These are phyloP conservation scores for Kobus ellipsiprymnus DNA, from an alignment of 2,113 vertebrate genomes.

Conservation along the genomic window DNA sequence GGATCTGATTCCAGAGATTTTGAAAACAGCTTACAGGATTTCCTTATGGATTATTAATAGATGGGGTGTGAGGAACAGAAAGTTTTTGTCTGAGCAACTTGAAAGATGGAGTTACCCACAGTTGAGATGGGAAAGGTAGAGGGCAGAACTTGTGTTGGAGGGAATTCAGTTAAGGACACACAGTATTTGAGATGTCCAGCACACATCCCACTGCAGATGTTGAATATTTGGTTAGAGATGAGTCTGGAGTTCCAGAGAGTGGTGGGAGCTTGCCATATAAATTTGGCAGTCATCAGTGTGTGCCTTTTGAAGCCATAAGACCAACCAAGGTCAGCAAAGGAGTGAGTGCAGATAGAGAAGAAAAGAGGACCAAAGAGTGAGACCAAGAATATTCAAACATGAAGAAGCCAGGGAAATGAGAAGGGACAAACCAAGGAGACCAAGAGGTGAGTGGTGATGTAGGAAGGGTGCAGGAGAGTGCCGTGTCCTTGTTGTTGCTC, in stretches of 20 bases:
- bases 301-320: background rate
- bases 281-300: background rate
- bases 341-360: background rate
- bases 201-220: background rate
- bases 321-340: background rate
- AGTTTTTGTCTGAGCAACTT: background rate
- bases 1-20: background rate
- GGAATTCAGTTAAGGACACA: background rate
- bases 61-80: background rate
- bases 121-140: background rate
- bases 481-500: background rate
- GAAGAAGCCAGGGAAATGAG: background rate
- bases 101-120: background rate
- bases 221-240: background rate
- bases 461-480: background rate
- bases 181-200: background rate
- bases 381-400: background rate
- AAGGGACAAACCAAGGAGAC: background rate
- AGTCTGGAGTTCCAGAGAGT: background rate
- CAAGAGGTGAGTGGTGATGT: background rate
- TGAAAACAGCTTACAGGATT: background rate
- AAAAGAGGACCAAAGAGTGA: background rate
- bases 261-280: background rate
- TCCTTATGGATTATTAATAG: background rate
- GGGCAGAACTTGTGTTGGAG: background rate